Evolutionary conservation across 2,888 invertebrate genomes (phyloP), one percentile per base, ranked within the genome.

Genomic region (Pedicia rivosa): DNA sequence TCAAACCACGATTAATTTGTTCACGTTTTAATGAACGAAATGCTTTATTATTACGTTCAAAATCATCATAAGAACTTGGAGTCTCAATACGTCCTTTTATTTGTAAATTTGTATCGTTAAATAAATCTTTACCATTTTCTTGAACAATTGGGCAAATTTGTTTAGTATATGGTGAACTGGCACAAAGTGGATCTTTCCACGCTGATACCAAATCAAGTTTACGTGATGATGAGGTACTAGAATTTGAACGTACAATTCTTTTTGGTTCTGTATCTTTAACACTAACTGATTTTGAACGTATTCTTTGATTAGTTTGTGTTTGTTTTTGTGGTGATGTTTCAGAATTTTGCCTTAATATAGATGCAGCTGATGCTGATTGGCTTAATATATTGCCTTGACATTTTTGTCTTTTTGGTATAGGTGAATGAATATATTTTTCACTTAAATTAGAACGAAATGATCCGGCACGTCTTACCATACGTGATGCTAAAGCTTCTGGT

Each of bases 401-500:
- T 17, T 16, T 15, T 9, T 35, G 35, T 8, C 35, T 15, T 16
- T 35, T 35, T 6, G 35, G 35, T 16, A 56, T 51, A 10, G 60
- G 55, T 10, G 59, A 56, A 44, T 36, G 39, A 19, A 38, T 37
- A 4, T 35, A 50, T 24, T 57, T 56, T 34, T 62, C 62, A 31
- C 48, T 44, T 28, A 42, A 44, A 36, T 40, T 50, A 28, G 51
- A 55, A 39, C 78, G 68, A 59, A 78, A 73, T 15, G 78, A 73
- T 9, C 62, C 63, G 2, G 75, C 78, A 30, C 76, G 66, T 24
- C 78, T 64, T 6, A 80, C 73, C 52, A 80, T 66, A 47, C 79
- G 71, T 33, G 74, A 70, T 30, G 78, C 78, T 27, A 78, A 70
- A 43, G 72, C 74, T 50, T 80, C 78, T 0, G 80, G 76, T 10